Conservation (phyloP, 2,113 vertebrate genomes). For the Rhombomys opimus region DNA sequence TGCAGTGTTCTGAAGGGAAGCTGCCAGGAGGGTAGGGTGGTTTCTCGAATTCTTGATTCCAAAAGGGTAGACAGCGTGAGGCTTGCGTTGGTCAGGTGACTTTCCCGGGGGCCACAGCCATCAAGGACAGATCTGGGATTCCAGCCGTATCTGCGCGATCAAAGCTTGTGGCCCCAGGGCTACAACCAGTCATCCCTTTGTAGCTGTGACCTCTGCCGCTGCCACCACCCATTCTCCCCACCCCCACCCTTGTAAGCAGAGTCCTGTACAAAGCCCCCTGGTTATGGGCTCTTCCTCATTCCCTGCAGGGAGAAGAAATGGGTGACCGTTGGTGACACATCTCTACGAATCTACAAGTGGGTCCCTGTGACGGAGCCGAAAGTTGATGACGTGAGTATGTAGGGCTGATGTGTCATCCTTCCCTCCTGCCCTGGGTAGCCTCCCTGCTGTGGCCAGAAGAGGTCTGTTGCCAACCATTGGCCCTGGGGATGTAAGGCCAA, state of each 20-base stretch:
- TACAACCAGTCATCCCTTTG: accelerated
- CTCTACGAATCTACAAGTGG: constrained; percentile 99
- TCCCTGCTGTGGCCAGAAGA: accelerated
- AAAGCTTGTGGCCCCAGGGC: accelerated
- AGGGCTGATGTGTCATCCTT: not conserved
- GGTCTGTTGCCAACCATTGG: accelerated
- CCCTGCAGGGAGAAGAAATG: constrained; percentile 97
- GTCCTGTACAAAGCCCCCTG: not conserved
- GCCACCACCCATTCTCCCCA: no score
- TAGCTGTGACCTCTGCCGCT: not conserved
- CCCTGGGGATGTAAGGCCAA: not conserved
- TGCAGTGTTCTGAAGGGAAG: not conserved
- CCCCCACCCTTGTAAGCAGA: not conserved
- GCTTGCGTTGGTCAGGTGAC: not conserved
- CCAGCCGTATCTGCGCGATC: not conserved
- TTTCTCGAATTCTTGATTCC: not conserved
- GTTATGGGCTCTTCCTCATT: constrained; percentile 12
- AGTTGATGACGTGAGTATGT: constrained; percentile 95
- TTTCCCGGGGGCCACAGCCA: not conserved
- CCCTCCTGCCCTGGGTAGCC: not conserved
- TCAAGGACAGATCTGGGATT: not conserved
- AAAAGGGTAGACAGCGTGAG: not conserved
- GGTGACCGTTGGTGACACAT: constrained; percentile 99
- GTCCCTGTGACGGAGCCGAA: constrained; percentile 98
- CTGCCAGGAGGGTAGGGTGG: accelerated